A percentile compares a stretch with the other conserved stretches of the same genome.
Conservation (phyloP, 2,797 vertebrate species). For the Dipus sagitta region DNA sequence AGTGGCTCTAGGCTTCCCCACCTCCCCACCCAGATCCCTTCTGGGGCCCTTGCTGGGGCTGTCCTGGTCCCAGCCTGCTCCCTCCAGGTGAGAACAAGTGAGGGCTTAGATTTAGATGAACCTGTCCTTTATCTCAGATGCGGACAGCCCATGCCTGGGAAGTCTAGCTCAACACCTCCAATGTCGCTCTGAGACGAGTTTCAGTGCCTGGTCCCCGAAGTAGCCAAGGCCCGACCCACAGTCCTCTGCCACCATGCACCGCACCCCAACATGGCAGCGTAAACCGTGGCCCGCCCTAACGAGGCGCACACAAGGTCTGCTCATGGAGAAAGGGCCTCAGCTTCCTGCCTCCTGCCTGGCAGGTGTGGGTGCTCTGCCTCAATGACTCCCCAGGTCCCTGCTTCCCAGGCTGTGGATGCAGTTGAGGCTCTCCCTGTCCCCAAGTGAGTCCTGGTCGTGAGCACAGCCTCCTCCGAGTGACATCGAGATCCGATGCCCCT, state of each 20-base stretch:
- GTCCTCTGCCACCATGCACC: not conserved
- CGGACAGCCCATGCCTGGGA: fast-evolving
- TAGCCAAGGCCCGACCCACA: not conserved
- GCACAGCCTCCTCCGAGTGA: not conserved
- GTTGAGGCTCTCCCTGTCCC: not conserved
- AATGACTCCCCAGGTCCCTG: fast-evolving
- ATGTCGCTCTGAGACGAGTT: not conserved
- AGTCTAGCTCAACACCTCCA: fast-evolving
- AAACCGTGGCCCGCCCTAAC: not conserved
- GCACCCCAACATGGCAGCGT: not conserved
- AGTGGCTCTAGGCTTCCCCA: not conserved
- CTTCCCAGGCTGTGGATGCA: fast-evolving
- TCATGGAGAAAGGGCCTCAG: not conserved
- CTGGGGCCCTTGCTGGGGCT: not conserved
- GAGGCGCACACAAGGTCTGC: no score
- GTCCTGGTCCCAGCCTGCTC: fast-evolving
- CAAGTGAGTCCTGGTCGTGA: not conserved
- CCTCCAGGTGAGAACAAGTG: fast-evolving
- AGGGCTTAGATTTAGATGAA: not conserved
- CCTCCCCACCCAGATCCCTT: not conserved
- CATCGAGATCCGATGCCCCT: not conserved
- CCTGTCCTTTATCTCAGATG: no score
- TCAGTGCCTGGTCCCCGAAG: not conserved
- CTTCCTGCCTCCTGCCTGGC: fast-evolving
- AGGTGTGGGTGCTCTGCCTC: not conserved